A percentile compares a stretch with the other conserved stretches of the same genome.
These are phyloP conservation scores for Melanchra persicariae DNA, from an alignment of 2,888 invertebrate genomes.

Conservation along the genomic window DNA sequence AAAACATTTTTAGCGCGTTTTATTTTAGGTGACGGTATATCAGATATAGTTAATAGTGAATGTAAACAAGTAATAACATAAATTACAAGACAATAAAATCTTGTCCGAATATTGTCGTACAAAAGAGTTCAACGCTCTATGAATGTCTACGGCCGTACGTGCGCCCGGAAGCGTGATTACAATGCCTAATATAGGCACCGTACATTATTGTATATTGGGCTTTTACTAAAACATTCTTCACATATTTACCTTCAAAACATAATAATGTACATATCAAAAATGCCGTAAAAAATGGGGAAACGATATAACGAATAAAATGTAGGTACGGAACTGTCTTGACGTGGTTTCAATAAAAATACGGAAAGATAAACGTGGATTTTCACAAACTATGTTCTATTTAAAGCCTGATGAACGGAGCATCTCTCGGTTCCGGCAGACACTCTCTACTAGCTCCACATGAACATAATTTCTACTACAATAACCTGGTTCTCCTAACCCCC, in stretches of 20 bases:
- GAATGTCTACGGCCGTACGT: slow-evolving; percentile 61
- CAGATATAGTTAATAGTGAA: neutral
- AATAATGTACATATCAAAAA: slow-evolving; percentile 2
- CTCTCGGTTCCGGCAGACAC: neutral
- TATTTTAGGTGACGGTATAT: slow-evolving; percentile 4
- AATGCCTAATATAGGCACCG: slow-evolving; percentile 54
- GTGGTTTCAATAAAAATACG: neutral
- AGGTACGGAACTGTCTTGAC: neutral
- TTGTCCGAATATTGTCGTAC: slow-evolving; percentile 67
- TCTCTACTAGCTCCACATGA: neutral
- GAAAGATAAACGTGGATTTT: neutral
- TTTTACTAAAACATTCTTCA: slow-evolving; percentile 30
- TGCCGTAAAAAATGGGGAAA: neutral
- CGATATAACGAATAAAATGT: neutral
- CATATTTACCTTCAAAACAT: slow-evolving; percentile 21
- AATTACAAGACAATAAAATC: slow-evolving; percentile 42
- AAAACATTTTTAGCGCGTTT: slow-evolving; percentile 17
- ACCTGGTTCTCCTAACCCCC: neutral
- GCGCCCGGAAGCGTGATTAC: slow-evolving; percentile 66
- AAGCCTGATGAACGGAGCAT: too few relatives aligned
- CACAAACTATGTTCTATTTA: neutral
- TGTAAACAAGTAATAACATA: slow-evolving; percentile 40
- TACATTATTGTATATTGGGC: slow-evolving; percentile 10
- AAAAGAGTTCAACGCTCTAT: slow-evolving; percentile 86
- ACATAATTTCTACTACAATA: neutral